These are phyloP conservation scores for Apamea epomidion DNA, from an alignment of 2,888 invertebrate species.

Conservation along the genomic window DNA sequence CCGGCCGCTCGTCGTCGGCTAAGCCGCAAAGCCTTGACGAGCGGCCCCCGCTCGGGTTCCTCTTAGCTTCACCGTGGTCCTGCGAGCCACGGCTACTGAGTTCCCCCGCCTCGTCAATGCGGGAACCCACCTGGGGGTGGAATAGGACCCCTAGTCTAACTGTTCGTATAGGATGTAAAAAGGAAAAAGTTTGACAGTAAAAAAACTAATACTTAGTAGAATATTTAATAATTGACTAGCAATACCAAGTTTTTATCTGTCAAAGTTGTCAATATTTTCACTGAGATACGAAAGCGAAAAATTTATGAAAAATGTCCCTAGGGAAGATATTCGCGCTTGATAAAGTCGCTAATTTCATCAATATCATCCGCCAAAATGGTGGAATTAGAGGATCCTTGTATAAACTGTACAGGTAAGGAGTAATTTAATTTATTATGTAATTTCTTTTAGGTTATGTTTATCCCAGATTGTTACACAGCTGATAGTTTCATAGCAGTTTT, in stretches of 20 bases:
- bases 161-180: neutral
- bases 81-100: too few relatives aligned
- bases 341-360: conserved; percentile 92
- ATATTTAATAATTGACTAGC: neutral
- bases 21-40: too few relatives aligned
- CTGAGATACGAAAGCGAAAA: conserved; percentile 40
- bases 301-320: conserved; percentile 84
- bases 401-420: conserved; percentile 93
- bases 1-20: too few relatives aligned
- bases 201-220: neutral
- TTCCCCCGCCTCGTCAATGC: too few relatives aligned
- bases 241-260: neutral
- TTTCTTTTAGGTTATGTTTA: conserved; percentile 77
- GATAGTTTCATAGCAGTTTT: neutral
- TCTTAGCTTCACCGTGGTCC: too few relatives aligned
- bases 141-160: neutral
- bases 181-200: neutral
- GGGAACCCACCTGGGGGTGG: too few relatives aligned
- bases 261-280: conserved; percentile 44
- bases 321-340: conserved; percentile 93
- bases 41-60: too few relatives aligned
- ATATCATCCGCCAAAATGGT: conserved; percentile 93
- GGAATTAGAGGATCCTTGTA: conserved; percentile 92
- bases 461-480: conserved; percentile 33
- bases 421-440: conserved; percentile 81